phyloP scores from a whole-genome alignment of 2,113 vertebrate species.

The Clarias batrachus region DNA sequence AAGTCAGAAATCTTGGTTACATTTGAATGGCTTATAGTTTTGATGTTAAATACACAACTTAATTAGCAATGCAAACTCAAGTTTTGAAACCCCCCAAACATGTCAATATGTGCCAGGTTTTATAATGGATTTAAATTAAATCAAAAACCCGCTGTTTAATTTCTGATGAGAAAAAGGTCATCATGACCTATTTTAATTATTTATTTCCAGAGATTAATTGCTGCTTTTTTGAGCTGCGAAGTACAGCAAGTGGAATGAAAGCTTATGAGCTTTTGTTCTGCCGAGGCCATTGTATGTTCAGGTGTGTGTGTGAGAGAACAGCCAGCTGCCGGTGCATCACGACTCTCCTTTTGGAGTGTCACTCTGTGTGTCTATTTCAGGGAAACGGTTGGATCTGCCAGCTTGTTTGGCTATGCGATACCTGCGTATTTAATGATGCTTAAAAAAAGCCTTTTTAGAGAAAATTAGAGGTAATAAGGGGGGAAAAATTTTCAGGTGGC shows the following conservation, averaged over 20 bases:
- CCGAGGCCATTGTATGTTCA: constrained; percentile 27
- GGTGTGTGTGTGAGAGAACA: constrained; percentile 23
- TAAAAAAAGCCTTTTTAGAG: background rate
- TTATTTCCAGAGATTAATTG: constrained; percentile 27
- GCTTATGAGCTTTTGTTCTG: constrained; percentile 33
- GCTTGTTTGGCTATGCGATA: background rate
- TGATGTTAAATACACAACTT: background rate
- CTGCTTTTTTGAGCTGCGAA: background rate
- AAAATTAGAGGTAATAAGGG: background rate
- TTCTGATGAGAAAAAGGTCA: background rate
- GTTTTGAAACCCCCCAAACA: background rate
- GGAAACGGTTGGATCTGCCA: background rate
- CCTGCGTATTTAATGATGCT: constrained; percentile 3
- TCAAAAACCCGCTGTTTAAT: background rate
- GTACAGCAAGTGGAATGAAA: background rate
- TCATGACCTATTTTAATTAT: background rate
- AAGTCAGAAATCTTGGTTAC: background rate
- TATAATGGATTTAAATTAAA: constrained; percentile 15
- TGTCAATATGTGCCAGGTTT: background rate
- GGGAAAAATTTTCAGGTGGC: background rate
- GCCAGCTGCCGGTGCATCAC: constrained; percentile 40
- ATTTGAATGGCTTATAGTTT: background rate
- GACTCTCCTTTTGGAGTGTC: constrained; percentile 48
- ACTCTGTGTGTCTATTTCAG: constrained; percentile 24
- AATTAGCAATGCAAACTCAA: background rate